These are phyloP conservation scores for Emesis furor DNA, from an alignment of 2,888 invertebrate species.

Conservation along the genomic window DNA sequence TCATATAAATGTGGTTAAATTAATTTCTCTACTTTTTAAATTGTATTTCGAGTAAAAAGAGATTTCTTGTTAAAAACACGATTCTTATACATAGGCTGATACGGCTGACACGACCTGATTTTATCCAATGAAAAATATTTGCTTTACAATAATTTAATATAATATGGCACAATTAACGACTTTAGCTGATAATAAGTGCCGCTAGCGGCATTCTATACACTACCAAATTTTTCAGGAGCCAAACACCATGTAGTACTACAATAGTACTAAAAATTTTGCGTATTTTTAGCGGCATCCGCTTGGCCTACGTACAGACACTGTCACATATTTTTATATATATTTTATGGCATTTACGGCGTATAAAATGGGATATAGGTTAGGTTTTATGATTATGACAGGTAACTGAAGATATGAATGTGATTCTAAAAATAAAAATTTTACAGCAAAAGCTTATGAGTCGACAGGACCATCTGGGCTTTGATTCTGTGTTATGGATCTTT, in stretches of 20 bases:
- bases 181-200: too few relatives aligned
- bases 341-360: slow-evolving; percentile 29
- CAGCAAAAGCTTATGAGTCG: not conserved
- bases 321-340: slow-evolving; percentile 31
- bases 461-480: not conserved
- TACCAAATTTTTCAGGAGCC: not conserved
- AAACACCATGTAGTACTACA: slow-evolving; percentile 17
- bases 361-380: slow-evolving; percentile 16
- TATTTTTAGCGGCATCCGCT: slow-evolving; percentile 20
- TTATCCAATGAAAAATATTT: too few relatives aligned
- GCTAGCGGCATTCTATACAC: too few relatives aligned
- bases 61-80: too few relatives aligned
- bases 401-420: slow-evolving; percentile 29
- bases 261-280: slow-evolving; percentile 37
- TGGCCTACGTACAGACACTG: not conserved
- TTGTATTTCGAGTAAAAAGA: too few relatives aligned
- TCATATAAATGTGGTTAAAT: too few relatives aligned
- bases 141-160: too few relatives aligned
- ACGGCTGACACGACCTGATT: too few relatives aligned
- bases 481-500: too few relatives aligned
- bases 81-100: too few relatives aligned
- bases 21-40: too few relatives aligned
- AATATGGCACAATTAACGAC: too few relatives aligned
- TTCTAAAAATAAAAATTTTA: slow-evolving; percentile 22
- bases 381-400: slow-evolving; percentile 39